phyloP scores from a whole-genome alignment of 2,113 vertebrate species.

The Podilymbus podiceps region DNA sequence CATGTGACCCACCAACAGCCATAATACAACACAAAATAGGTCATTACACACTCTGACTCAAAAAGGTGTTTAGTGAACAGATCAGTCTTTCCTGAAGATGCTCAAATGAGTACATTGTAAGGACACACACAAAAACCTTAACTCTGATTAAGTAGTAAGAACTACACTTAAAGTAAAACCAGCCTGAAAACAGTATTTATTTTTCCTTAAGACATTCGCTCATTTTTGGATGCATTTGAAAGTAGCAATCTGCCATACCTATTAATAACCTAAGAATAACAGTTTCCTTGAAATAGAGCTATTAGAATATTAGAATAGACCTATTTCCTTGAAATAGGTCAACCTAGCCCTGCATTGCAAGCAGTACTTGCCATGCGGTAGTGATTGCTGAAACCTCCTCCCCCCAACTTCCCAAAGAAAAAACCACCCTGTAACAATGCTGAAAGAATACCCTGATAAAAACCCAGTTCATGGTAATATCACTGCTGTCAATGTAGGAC shows the following conservation, averaged over 20 bases:
- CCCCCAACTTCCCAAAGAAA: background rate
- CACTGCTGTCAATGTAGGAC: background rate
- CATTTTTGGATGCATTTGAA: background rate
- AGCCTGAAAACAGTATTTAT: background rate
- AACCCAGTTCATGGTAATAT: background rate
- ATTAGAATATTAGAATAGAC: no score
- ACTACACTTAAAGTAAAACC: background rate
- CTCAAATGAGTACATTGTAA: accelerated
- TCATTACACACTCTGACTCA: background rate
- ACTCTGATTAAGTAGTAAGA: background rate
- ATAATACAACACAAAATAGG: background rate
- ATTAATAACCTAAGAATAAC: background rate
- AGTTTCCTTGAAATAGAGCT: background rate
- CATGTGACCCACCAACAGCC: background rate
- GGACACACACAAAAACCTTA: background rate
- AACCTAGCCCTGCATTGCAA: background rate
- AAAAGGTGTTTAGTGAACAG: background rate
- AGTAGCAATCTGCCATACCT: background rate
- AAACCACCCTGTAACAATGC: background rate
- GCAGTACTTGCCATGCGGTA: background rate
- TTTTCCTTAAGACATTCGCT: background rate
- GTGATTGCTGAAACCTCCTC: background rate
- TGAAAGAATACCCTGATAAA: background rate
- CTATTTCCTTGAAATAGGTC: no score
- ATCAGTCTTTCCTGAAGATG: background rate